These are phyloP conservation scores for Sinocyclocheilus maitianheensis DNA, from an alignment of 2,113 vertebrate genomes.

Conservation along the genomic window DNA sequence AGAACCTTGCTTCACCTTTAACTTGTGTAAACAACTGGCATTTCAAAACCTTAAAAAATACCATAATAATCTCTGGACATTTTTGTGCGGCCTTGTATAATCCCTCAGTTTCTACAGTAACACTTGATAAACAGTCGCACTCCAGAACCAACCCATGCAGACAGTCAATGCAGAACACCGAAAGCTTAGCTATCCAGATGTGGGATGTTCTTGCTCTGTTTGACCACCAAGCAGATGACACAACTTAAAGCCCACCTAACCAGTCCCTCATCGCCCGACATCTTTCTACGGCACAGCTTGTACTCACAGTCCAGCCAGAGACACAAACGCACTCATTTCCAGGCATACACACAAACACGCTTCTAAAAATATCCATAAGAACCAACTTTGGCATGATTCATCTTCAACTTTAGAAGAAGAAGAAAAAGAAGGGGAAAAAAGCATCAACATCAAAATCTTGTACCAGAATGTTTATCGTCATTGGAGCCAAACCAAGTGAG, in stretches of 20 bases:
- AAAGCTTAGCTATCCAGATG: background rate
- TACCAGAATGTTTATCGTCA: conserved; percentile 21
- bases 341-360: conserved; percentile 53
- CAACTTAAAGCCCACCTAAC: background rate
- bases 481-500: conserved; percentile 15
- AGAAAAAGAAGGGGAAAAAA: background rate
- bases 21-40: conserved; percentile 28
- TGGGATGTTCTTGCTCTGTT: background rate
- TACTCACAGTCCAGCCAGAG: conserved; percentile 16
- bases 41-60: background rate
- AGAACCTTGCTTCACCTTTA: conserved; percentile 34
- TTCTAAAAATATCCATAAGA: conserved; percentile 30
- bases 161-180: background rate
- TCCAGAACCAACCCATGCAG: background rate
- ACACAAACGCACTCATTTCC: conserved; percentile 47
- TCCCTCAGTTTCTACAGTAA: background rate
- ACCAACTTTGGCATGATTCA: conserved; percentile 43
- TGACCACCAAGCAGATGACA: background rate
- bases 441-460: conserved; percentile 16
- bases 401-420: conserved; percentile 35
- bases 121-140: background rate
- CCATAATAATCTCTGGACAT: background rate
- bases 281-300: conserved; percentile 30
- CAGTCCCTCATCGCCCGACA: background rate
- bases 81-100: background rate